Conservation (phyloP, 1,140 invertebrate species). For the Drosophila saltans region DNA sequence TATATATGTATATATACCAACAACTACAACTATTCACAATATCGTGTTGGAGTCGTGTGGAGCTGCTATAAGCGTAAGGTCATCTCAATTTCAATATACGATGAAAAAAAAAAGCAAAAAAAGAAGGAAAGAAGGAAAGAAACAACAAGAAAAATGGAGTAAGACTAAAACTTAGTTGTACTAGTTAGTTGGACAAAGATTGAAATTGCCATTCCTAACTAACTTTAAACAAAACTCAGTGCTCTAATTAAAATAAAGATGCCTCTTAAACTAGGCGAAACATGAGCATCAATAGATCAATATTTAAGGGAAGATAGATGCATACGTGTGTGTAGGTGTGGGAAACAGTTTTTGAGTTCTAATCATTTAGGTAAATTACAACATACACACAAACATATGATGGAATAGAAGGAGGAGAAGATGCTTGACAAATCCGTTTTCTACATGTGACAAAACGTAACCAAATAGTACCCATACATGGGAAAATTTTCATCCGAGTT, state of each 20-base stretch:
- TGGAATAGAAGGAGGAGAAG: background rate
- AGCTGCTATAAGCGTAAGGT: constrained; percentile 10
- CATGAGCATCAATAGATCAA: background rate
- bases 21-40: background rate
- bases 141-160: constrained; percentile 6
- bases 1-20: background rate
- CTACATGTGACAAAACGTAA: constrained; percentile 14
- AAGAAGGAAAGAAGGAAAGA: background rate
- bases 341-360: constrained; percentile 4
- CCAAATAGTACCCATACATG: constrained; percentile 13
- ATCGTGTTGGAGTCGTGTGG: constrained; percentile 9
- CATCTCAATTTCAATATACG: constrained; percentile 11
- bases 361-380: constrained; percentile 16
- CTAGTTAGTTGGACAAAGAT: background rate
- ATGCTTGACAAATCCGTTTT: constrained; percentile 13
- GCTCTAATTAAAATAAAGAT: no score
- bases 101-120: background rate
- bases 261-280: background rate
- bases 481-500: constrained; percentile 10
- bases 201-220: background rate
- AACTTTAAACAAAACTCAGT: no score
- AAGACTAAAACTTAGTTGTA: background rate
- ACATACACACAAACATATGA: background rate
- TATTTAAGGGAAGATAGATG: no score
- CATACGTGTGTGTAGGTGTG: background rate